Base-by-base conservation (phyloP, 1,140 invertebrate genomes). In the Magallana ariakensis region DNA sequence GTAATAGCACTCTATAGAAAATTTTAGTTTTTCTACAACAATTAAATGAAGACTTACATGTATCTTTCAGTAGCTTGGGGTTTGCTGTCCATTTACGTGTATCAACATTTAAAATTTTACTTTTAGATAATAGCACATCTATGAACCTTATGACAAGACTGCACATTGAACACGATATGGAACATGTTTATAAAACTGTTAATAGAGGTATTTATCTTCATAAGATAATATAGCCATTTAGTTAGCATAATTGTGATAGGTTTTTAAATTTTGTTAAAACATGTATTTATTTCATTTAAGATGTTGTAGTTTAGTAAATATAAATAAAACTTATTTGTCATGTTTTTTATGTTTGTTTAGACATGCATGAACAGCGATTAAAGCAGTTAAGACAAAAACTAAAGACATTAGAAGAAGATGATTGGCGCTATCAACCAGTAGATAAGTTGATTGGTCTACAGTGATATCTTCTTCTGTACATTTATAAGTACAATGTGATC, bases 341-440 rank as follows among this genome's bases (percentile, higher is more conserved):
- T 46, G 33, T 46, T 4, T 46, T 46, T 46, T 46, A 46, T 46
- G 33, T 46, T 46, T 46, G 33, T 4, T 46, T 46, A 57, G 91
- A 91, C 85, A 81, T 90, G n/a, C 92, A 92, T 84, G 90, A 91
- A 60, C 89, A 92, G 80, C 80, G 91, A 19, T 46, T 92, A 60
- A 92, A 90, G 83, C 87, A 91, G 57, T 62, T 92, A n/a, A 84
- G 89, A 83, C 88, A 91, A 26, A 88, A 89, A 56, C 13, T 91
- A 56, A 92, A 91, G 54, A 89, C 83, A 57, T 60, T 92, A 7
- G 66, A 84, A n/a, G 91, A 92, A 26, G 90, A 91, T 89, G 89
- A 92, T 83, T 92, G 92, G 92, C 62, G 89, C 70, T 92, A 92
- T 87, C 89, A 89, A 53, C 75, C 88, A 53, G 89, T 90, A 8